Percentiles rank a stretch among this genome's conserved stretches.
These are phyloP conservation scores for Brienomyrus brachyistius DNA, from an alignment of 2,113 vertebrate genomes.

Conservation along the genomic window DNA sequence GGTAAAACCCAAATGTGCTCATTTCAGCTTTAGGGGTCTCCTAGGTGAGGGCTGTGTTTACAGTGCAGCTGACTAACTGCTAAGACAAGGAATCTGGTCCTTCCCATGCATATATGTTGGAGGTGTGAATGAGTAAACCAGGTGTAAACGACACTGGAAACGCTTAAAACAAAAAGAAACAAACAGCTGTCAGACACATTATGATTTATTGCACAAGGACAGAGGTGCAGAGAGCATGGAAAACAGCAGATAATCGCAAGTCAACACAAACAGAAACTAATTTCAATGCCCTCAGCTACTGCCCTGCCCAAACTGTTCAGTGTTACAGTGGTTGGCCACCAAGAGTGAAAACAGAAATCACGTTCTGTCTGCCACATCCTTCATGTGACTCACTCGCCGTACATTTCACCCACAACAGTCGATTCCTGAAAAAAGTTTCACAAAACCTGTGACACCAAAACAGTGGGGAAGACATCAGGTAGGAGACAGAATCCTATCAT, in stretches of 20 bases:
- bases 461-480: not conserved
- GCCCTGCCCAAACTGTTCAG: not conserved
- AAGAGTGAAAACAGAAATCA: not conserved
- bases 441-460: not conserved
- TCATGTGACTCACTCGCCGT: not conserved
- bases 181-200: not conserved
- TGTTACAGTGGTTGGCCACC: not conserved
- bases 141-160: not conserved
- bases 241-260: constrained; percentile 6
- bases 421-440: not conserved
- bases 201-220: constrained; percentile 15
- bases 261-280: constrained; percentile 7
- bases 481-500: not conserved
- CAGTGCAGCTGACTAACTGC: not conserved
- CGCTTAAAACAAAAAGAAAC: not conserved
- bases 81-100: not conserved
- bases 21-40: not conserved
- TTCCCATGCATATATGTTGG: not conserved
- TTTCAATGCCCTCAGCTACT: too few species aligned
- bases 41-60: not conserved
- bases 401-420: not conserved
- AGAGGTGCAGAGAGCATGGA: not conserved
- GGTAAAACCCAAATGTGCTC: not conserved
- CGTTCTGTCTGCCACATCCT: not conserved
- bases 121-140: not conserved